These are phyloP conservation scores for Zygothrica quintamaculata DNA, from an alignment of 2,888 invertebrate genomes.

Conservation along the genomic window DNA sequence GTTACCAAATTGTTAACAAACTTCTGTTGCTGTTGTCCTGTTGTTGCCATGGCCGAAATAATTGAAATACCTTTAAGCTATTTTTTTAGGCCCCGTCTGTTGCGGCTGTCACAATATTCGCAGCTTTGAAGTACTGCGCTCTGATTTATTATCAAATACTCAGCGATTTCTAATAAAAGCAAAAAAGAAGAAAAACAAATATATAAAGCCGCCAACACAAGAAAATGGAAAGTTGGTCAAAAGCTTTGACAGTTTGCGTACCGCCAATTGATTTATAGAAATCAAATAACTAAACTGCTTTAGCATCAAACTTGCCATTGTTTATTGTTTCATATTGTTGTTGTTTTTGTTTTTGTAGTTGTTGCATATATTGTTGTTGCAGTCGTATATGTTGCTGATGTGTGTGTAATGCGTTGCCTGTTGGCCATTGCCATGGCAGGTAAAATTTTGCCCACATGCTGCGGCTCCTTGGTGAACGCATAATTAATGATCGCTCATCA, in stretches of 20 bases:
- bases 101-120: conserved; percentile 16
- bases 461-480: conserved; percentile 33
- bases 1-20: conserved; percentile 7
- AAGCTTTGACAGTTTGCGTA: conserved; percentile 69
- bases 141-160: conserved; percentile 67
- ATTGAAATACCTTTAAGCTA: conserved; percentile 41
- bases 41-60: conserved; percentile 32
- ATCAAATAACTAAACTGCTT: too few species aligned
- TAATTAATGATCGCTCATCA: conserved; percentile 55
- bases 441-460: conserved; percentile 15
- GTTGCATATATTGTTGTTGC: conserved; percentile 8
- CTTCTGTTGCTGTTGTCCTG: conserved; percentile 46
- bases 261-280: conserved; percentile 59
- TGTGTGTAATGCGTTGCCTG: conserved; percentile 6
- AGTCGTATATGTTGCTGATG: conserved; percentile 5
- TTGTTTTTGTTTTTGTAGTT: neutral
- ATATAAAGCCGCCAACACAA: conserved; percentile 55
- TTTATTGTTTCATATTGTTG: conserved; percentile 16
- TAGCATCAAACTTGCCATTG: conserved; percentile 44
- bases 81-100: neutral
- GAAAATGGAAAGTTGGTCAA: conserved; percentile 65
- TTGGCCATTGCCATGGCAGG: conserved; percentile 2
- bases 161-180: conserved; percentile 52
- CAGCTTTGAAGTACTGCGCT: conserved; percentile 56
- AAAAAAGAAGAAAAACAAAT: neutral